These are phyloP conservation scores for Schlechtendalia chinensis DNA, from an alignment of 1,140 invertebrate species.

Conservation along the genomic window DNA sequence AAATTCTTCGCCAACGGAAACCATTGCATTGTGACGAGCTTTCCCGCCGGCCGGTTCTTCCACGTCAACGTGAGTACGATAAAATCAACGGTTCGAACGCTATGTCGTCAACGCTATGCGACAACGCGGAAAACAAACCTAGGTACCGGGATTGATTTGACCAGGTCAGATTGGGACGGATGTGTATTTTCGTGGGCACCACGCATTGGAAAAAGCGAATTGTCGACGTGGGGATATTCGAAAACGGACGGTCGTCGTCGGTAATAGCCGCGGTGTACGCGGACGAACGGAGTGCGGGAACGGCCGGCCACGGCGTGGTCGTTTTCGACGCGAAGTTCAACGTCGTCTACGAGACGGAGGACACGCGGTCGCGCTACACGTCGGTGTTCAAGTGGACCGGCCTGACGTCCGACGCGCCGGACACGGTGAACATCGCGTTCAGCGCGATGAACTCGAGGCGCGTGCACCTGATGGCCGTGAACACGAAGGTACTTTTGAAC, in stretches of 20 bases:
- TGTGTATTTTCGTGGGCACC: not conserved
- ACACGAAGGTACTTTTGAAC: not conserved
- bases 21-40: not conserved
- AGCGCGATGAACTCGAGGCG: not conserved
- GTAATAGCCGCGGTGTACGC: not conserved
- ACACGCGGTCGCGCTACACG: not conserved
- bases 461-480: not conserved
- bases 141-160: not conserved
- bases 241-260: not conserved
- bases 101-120: too few species aligned
- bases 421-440: not conserved
- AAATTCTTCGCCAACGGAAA: not conserved
- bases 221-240: not conserved
- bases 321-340: conserved; percentile 5
- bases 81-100: too few species aligned
- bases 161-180: conserved; percentile 5
- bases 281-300: not conserved
- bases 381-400: not conserved
- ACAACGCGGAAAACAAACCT: too few species aligned
- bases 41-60: conserved; percentile 1
- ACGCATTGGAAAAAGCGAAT: not conserved
- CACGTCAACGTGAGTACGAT: not conserved
- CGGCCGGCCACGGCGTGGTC: not conserved
- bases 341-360: not conserved
- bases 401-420: not conserved